These are phyloP conservation scores for Alethe diademata DNA, from an alignment of 2,113 vertebrate genomes.

Conservation along the genomic window DNA sequence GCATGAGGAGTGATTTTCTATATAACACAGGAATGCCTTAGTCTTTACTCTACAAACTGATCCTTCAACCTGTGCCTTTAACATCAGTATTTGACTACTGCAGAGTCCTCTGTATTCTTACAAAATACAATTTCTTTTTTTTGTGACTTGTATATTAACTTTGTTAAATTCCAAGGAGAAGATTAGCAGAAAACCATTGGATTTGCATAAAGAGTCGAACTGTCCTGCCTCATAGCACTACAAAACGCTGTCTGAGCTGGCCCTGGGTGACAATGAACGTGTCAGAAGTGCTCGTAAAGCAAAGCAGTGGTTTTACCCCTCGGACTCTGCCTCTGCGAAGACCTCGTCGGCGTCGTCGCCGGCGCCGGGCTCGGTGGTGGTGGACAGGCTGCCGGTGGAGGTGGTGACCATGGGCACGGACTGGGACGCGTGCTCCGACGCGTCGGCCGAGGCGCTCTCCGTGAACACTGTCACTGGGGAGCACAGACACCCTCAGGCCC, in stretches of 20 bases:
- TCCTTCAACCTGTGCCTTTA: background rate
- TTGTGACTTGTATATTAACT: background rate
- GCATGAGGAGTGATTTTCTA: background rate
- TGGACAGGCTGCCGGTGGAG: slow-evolving; percentile 83
- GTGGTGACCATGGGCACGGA: slow-evolving; percentile 95
- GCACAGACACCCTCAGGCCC: background rate
- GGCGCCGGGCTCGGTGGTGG: slow-evolving; percentile 73
- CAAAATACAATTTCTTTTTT: background rate
- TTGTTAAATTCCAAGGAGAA: background rate
- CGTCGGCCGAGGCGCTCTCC: slow-evolving; percentile 81
- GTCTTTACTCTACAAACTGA: background rate
- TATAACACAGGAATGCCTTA: background rate
- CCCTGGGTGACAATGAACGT: background rate
- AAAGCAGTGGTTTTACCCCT: slow-evolving; percentile 76
- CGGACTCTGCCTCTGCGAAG: slow-evolving; percentile 88
- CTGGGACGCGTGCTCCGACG: slow-evolving; percentile 88
- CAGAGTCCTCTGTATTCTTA: background rate
- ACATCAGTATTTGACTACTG: background rate
- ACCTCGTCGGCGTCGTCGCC: slow-evolving; percentile 87
- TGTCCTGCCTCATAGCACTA: background rate
- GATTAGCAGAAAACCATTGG: background rate
- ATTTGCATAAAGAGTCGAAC: background rate
- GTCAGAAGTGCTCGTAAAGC: background rate
- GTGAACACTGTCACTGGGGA: slow-evolving; percentile 81
- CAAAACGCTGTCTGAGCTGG: background rate